Conservation (phyloP, 2,797 vertebrate genomes). For the Gadopsis bispinosus region DNA sequence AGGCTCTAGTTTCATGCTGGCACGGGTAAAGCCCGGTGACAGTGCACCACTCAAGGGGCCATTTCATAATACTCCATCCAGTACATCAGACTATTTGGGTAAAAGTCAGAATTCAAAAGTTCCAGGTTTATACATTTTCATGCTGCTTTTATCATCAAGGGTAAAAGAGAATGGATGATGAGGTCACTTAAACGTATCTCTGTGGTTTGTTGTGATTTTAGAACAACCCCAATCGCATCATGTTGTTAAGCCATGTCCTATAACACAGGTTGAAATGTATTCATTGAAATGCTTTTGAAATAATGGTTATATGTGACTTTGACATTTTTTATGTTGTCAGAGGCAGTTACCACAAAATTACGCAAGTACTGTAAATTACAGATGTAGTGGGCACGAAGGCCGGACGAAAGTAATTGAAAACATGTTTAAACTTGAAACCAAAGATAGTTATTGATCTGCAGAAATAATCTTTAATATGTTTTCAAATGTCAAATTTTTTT, state of each 20-base stretch:
- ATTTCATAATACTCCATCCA: background rate
- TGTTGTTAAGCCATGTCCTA: background rate
- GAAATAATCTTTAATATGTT: background rate
- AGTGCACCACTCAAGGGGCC: background rate
- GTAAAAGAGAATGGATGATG: background rate
- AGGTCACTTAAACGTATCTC: background rate
- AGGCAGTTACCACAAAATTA: too few relatives aligned
- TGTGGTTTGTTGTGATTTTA: background rate
- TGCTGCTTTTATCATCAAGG: slow-evolving; percentile 1
- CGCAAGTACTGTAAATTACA: too few relatives aligned
- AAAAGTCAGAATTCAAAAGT: slow-evolving; percentile 9
- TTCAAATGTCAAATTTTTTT: background rate
- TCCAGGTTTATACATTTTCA: background rate
- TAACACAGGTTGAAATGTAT: background rate
- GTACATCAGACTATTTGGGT: background rate
- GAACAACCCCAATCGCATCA: background rate
- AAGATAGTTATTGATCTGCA: background rate
- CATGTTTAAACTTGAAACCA: background rate
- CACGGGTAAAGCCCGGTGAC: background rate
- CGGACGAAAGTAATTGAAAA: background rate
- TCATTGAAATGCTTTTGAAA: background rate
- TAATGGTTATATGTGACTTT: background rate
- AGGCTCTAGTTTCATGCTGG: slow-evolving; percentile 16
- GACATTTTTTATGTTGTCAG: background rate
- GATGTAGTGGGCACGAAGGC: too few relatives aligned